These are phyloP conservation scores for Pteropus alecto DNA, from an alignment of 2,113 vertebrate species.

Conservation along the genomic window DNA sequence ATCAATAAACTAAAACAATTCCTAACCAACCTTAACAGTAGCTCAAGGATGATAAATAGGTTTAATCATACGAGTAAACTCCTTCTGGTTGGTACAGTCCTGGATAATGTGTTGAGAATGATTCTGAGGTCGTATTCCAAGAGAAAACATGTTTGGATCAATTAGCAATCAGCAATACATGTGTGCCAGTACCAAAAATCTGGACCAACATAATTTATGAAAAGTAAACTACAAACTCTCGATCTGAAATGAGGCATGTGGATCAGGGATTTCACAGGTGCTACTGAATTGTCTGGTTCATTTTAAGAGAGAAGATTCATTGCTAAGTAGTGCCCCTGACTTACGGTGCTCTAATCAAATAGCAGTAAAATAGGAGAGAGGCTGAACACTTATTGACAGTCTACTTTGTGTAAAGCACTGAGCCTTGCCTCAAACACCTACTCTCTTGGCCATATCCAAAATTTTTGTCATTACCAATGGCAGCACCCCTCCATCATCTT, in stretches of 20 bases:
- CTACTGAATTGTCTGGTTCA: neutral
- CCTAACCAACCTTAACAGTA: constrained; percentile 47
- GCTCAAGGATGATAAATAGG: constrained; percentile 45
- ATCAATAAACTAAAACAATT: constrained; percentile 51
- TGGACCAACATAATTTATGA: neutral
- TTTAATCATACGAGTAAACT: constrained; percentile 29
- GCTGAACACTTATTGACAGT: neutral
- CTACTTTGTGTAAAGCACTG: neutral
- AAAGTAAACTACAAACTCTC: constrained; percentile 26
- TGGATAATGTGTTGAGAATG: constrained; percentile 12
- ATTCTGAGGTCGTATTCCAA: constrained; percentile 18
- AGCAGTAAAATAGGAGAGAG: neutral
- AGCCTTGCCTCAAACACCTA: neutral
- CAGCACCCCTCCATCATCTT: neutral
- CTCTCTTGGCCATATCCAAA: neutral
- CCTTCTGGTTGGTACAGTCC: constrained; percentile 4
- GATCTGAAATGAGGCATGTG: constrained; percentile 7
- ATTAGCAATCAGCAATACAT: neutral
- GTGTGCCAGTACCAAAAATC: neutral
- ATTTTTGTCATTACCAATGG: constrained; percentile 15
- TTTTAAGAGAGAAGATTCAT: constrained; percentile 13
- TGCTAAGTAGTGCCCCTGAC: neutral
- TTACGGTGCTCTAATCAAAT: neutral
- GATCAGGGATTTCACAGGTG: neutral
- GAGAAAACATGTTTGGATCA: constrained; percentile 24